These are phyloP conservation scores for Drosophila mayaguana DNA, from an alignment of 2,888 invertebrate species.

Conservation along the genomic window DNA sequence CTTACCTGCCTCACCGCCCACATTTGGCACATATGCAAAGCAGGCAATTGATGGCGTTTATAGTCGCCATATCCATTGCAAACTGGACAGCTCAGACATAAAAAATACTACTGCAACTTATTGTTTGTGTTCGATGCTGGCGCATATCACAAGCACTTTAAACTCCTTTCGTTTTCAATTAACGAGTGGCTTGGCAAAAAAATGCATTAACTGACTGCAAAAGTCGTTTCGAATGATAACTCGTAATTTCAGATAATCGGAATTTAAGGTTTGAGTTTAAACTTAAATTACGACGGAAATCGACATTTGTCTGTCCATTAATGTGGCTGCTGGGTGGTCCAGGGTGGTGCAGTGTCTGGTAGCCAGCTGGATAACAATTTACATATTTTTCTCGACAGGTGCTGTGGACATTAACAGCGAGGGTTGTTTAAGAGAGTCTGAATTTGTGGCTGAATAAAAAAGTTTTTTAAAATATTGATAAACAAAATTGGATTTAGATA, in stretches of 20 bases:
- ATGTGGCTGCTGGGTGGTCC: constrained; percentile 40
- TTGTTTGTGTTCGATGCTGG: constrained; percentile 25
- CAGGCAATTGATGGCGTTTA: constrained; percentile 43
- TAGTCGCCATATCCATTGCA: constrained; percentile 34
- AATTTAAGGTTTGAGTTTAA: constrained; percentile 1
- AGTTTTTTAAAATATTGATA: not conserved
- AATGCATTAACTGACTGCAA: constrained; percentile 7
- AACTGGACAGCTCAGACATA: constrained; percentile 41
- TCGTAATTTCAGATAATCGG: constrained; percentile 25
- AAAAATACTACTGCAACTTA: constrained; percentile 10
- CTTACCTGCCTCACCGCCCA: not conserved
- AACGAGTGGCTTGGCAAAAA: constrained; percentile 23
- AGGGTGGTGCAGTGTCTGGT: constrained; percentile 26
- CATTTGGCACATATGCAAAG: not conserved
- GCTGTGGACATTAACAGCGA: not conserved
- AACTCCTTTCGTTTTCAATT: constrained; percentile 67
- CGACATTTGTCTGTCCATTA: constrained; percentile 41
- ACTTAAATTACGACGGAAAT: constrained; percentile 16
- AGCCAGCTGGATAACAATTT: constrained; percentile 9
- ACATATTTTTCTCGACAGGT: constrained; percentile 17
- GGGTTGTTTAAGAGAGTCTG: not conserved
- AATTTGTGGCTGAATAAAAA: not conserved
- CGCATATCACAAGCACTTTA: constrained; percentile 46
- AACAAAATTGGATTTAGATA: not conserved
- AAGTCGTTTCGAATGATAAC: constrained; percentile 27